Evolutionary conservation across 64 coral and sea anemone species (phyloP).

Genomic region (Catalaphyllia jardinei): DNA sequence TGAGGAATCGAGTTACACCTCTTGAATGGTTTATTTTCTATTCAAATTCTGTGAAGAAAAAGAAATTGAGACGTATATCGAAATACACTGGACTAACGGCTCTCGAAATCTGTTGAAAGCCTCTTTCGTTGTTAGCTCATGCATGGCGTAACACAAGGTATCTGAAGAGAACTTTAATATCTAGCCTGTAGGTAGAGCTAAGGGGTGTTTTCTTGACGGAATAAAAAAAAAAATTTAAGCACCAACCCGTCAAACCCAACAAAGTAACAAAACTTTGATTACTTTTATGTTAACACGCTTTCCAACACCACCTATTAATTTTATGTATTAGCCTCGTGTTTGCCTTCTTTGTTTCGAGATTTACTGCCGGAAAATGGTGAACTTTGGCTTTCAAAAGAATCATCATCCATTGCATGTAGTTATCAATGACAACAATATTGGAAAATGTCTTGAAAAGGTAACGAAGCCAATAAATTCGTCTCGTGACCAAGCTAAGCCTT

Average conservation of each 20-base stretch:
- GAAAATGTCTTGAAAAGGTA: background rate
- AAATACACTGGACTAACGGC: background rate
- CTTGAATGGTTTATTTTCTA: background rate
- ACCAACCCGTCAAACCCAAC: background rate
- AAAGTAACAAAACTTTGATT: conserved; percentile 12
- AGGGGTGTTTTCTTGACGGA: background rate
- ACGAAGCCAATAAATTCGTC: background rate
- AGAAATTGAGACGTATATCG: conserved; percentile 24
- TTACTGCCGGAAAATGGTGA: background rate
- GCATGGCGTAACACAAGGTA: background rate
- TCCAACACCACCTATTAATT: background rate
- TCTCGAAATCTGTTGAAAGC: conserved; percentile 21
- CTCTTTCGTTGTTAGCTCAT: background rate
- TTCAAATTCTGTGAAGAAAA: background rate
- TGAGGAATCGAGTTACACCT: conserved; percentile 3
- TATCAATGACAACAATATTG: background rate
- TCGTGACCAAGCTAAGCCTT: background rate
- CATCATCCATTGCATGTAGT: background rate
- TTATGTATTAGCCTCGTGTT: background rate
- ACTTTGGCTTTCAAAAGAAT: background rate
- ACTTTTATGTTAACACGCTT: too few species aligned
- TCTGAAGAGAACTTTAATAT: background rate
- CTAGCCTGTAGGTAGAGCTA: background rate
- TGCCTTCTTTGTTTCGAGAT: background rate
- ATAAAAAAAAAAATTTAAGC: background rate